These are phyloP conservation scores for silkworm (Bombyx mori) DNA, from an alignment of 1,140 invertebrate species.

Conservation along the genomic window DNA sequence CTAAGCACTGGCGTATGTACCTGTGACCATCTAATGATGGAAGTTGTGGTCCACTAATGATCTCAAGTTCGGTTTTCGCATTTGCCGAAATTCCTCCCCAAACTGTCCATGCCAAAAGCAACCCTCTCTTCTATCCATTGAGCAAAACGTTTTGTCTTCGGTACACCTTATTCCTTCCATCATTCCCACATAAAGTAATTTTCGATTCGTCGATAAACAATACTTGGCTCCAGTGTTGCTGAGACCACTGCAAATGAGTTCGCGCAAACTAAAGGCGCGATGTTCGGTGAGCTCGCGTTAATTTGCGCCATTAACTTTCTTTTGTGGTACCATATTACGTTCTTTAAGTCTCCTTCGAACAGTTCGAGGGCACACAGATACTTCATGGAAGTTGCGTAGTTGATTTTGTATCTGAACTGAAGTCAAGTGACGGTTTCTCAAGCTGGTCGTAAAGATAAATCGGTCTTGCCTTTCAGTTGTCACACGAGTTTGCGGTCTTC, in stretches of 20 bases:
- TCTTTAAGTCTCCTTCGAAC: slow-evolving; percentile 1
- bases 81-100: slow-evolving; percentile 11
- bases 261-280: slow-evolving; percentile 12
- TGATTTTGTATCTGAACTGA: slow-evolving; percentile 7
- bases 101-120: slow-evolving; percentile 3
- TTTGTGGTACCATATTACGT: slow-evolving; percentile 1
- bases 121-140: slow-evolving; percentile 16
- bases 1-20: no score
- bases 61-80: no score
- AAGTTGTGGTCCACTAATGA: no score
- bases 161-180: slow-evolving; percentile 8
- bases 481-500: background rate
- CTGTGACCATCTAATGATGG: no score
- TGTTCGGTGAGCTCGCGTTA: slow-evolving; percentile 12
- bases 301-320: slow-evolving; percentile 10
- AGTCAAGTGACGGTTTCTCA: slow-evolving; percentile 7
- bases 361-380: background rate
- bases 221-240: slow-evolving; percentile 10
- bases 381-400: background rate
- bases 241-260: slow-evolving; percentile 11
- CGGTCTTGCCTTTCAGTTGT: slow-evolving; percentile 11
- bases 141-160: slow-evolving; percentile 11
- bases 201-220: slow-evolving; percentile 16
- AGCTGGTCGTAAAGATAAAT: slow-evolving; percentile 9
- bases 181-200: slow-evolving; percentile 7